A percentile compares a stretch with the other conserved stretches of the same genome.
These are phyloP conservation scores for Phrynocephalus versicolor DNA, from an alignment of 2,113 vertebrate genomes.

Conservation along the genomic window DNA sequence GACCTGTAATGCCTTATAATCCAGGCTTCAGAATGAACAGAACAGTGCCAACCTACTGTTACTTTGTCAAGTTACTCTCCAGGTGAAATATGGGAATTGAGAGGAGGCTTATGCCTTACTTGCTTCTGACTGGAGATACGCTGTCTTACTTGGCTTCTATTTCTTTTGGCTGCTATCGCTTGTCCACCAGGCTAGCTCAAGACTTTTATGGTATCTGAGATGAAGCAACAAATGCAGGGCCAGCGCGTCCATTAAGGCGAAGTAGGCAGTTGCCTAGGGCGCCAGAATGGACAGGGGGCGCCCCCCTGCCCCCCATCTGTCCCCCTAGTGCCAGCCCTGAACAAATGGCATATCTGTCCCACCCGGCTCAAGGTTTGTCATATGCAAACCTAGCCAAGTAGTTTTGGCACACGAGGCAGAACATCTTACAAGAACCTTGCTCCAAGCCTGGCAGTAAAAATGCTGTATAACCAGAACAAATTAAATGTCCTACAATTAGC, in stretches of 20 bases:
- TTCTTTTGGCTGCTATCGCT: neutral
- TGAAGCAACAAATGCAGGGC: neutral
- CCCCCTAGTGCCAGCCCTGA: too few relatives aligned
- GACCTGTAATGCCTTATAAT: conserved; percentile 9
- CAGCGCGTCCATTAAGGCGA: too few relatives aligned
- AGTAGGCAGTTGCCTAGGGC: too few relatives aligned
- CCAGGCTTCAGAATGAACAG: conserved; percentile 2
- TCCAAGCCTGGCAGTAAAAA: neutral
- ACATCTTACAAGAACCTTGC: neutral
- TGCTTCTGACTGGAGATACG: neutral
- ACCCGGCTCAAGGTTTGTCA: neutral
- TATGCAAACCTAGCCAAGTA: neutral
- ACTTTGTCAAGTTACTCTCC: conserved; percentile 5
- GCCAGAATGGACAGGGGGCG: too few relatives aligned
- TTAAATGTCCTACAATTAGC: neutral
- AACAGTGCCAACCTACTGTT: neutral
- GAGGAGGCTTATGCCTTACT: neutral
- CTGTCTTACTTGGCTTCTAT: neutral
- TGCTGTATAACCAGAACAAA: neutral
- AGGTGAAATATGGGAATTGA: neutral
- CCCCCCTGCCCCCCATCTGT: too few relatives aligned
- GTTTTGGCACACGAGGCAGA: neutral
- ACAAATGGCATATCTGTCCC: neutral
- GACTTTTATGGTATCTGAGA: too few relatives aligned
- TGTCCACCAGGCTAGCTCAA: neutral